Conservation (phyloP, 2,888 invertebrate species). For the Elaeidobius kamerunicus region DNA sequence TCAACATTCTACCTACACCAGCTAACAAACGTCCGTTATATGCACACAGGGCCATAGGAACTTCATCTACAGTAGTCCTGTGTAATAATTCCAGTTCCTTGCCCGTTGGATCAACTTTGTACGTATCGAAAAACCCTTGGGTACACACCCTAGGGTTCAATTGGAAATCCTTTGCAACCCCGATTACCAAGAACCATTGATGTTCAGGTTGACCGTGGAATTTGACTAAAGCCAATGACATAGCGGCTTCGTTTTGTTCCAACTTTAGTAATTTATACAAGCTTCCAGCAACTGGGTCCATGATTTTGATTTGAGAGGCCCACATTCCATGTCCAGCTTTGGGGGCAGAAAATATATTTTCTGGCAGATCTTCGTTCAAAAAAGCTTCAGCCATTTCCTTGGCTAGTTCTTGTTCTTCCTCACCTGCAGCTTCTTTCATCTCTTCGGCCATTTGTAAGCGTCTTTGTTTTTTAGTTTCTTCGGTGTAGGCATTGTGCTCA, state of each 20-base stretch:
- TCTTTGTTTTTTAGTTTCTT: conserved; percentile 88
- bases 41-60: conserved; percentile 72
- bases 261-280: conserved; percentile 69
- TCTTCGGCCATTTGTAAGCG: conserved; percentile 54
- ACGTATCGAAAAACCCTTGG: conserved; percentile 85
- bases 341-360: conserved; percentile 91
- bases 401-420: conserved; percentile 92
- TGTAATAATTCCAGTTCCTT: conserved; percentile 88
- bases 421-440: conserved; percentile 49
- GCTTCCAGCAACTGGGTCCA: conserved; percentile 66
- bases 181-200: conserved; percentile 69
- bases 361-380: conserved; percentile 90
- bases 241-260: conserved; percentile 95
- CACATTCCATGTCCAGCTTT: conserved; percentile 95
- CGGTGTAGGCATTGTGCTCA: conserved; percentile 98
- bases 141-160: conserved; percentile 82
- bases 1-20: conserved; percentile 87
- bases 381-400: conserved; percentile 98
- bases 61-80: conserved; percentile 90
- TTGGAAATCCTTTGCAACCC: conserved; percentile 86
- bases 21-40: conserved; percentile 91
- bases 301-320: conserved; percentile 86
- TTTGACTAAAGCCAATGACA: conserved; percentile 71
- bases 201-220: conserved; percentile 49
- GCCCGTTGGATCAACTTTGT: conserved; percentile 69